phyloP scores from a whole-genome alignment of 2,113 vertebrate genomes.

The cattle (Bos taurus) region ARS-UCD2.0 NC_037337.1:37500501-37501000 shows the following conservation, averaged over 20 bases:
- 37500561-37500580: background rate
- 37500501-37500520: too few relatives aligned
- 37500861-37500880: constrained; percentile 80
- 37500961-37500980: accelerated
- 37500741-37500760: background rate
- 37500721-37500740: background rate
- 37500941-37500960: background rate
- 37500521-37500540: background rate
- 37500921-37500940: background rate
- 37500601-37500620: background rate
- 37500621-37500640: background rate
- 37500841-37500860: constrained; percentile 84
- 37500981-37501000: background rate
- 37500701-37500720: background rate
- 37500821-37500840: background rate
- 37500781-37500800: background rate
- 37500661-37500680: background rate
- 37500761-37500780: background rate
- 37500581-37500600: background rate
- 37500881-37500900: constrained; percentile 76
- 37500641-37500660: background rate
- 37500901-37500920: background rate
- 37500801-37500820: background rate
- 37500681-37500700: background rate
- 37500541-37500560: background rate